Base-by-base conservation (phyloP, 2,888 invertebrate genomes). In the Phlogophora meticulosa region DNA sequence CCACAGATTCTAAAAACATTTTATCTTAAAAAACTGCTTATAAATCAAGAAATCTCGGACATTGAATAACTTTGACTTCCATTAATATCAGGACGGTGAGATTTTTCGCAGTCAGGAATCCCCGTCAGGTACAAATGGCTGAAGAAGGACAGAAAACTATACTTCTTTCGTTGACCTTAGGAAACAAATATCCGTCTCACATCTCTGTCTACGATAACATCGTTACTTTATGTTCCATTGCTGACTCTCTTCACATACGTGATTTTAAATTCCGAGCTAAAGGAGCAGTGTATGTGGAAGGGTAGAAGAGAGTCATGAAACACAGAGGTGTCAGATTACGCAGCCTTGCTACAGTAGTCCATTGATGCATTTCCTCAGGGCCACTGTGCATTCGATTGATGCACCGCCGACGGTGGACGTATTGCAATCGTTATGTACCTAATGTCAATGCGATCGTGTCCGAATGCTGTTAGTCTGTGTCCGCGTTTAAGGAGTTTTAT, bases 341-440 rank as follows among this genome's bases (percentile, higher is more conserved):
- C 20, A 66, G 75, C 36, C 4, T 46, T 70, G 73, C 86, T 83
- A 83, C 82, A 85, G 81, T 71, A 82, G 80, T 86, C 88, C 90
- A 88, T 90, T 93, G 93, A 94, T 92, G 89, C 91, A 94, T 93
- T 86, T 87, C 91, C 88, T 86, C 85, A 87, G 94, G 90, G 92
- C 93, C 94, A 79, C 78, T 85, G 94, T 89, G 92, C 83, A 83
- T 82, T 84, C 87, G 94, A 95, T 95, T 94, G 94, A 95, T 95
- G 94, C 83, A 76, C 82, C 84, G 82, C 85, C 88, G 89, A 90
- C 88, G 83, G 88, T 80, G 86, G 88, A 95, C 92, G 92, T 93
- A 94, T 95, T 91, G 93, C 93, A 88, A 88, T 94, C 95, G 94
- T 94, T 95, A 94, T 92, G 91, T 88, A 89, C 88, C 92, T 92